A percentile compares a stretch with the other conserved stretches of the same genome.
These are phyloP conservation scores for Schizotus pectinicornis DNA, from an alignment of 2,888 invertebrate species.

Conservation along the genomic window DNA sequence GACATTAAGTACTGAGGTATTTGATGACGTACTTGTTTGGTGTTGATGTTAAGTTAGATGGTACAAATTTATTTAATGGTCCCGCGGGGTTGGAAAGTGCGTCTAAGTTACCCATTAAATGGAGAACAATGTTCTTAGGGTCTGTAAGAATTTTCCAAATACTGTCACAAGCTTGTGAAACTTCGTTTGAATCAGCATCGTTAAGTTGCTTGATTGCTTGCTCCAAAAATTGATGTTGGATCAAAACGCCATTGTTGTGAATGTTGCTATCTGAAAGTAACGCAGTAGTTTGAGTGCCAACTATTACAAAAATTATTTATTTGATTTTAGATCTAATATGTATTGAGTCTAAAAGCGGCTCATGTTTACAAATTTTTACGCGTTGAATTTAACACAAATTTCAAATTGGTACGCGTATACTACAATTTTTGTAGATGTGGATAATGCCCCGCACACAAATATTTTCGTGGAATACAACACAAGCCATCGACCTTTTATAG, in stretches of 20 bases:
- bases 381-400: too few relatives aligned
- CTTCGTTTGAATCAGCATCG: slow-evolving; percentile 59
- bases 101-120: slow-evolving; percentile 75
- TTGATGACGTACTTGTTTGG: slow-evolving; percentile 29
- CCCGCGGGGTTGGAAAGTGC: slow-evolving; percentile 63
- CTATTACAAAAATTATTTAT: not conserved
- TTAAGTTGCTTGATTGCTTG: slow-evolving; percentile 68
- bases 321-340: not conserved
- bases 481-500: too few relatives aligned
- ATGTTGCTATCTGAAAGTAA: slow-evolving; percentile 70
- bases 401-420: too few relatives aligned
- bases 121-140: slow-evolving; percentile 69
- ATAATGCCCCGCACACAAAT: too few relatives aligned
- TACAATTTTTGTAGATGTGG: too few relatives aligned
- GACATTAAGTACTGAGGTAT: not conserved
- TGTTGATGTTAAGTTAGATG: slow-evolving; percentile 22
- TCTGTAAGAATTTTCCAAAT: slow-evolving; percentile 67
- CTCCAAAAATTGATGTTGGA: slow-evolving; percentile 79
- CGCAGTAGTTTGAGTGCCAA: too few relatives aligned
- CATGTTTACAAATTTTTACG: too few relatives aligned
- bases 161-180: slow-evolving; percentile 63
- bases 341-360: too few relatives aligned
- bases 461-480: too few relatives aligned
- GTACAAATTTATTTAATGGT: slow-evolving; percentile 41
- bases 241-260: slow-evolving; percentile 71